A percentile compares a stretch with the other conserved stretches of the same genome.
These are phyloP conservation scores for Ceratosolen fusciceps DNA, from an alignment of 1,140 invertebrate genomes.

Conservation along the genomic window DNA sequence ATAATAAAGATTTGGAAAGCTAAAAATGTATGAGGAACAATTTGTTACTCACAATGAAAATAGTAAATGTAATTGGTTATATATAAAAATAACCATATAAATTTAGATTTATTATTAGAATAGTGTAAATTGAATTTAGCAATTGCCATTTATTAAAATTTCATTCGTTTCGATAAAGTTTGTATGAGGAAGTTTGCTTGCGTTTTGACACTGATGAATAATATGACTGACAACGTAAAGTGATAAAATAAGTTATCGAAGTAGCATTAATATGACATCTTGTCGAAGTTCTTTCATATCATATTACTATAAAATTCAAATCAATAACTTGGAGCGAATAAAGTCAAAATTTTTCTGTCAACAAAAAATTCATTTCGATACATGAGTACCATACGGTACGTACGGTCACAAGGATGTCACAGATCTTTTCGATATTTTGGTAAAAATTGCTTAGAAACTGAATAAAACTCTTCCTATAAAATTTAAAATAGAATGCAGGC, in stretches of 20 bases:
- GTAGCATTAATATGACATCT: slow-evolving; percentile 21
- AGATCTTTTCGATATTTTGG: too few species aligned
- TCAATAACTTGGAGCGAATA: slow-evolving; percentile 1
- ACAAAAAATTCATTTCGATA: slow-evolving; percentile 25
- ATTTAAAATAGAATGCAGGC: slow-evolving; percentile 14
- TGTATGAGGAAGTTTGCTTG: background rate
- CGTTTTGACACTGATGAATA: background rate
- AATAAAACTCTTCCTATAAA: background rate
- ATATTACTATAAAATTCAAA: slow-evolving; percentile 30
- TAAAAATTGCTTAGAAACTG: too few species aligned
- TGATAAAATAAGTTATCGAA: slow-evolving; percentile 1
- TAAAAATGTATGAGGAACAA: too few species aligned
- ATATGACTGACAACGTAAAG: background rate
- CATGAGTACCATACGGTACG: too few species aligned
- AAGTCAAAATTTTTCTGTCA: slow-evolving; percentile 12
- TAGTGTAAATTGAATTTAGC: slow-evolving; percentile 2
- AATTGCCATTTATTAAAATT: background rate
- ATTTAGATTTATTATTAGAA: too few species aligned
- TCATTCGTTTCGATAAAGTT: background rate
- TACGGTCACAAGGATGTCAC: too few species aligned
- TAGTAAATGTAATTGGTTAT: too few species aligned
- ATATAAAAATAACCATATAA: too few species aligned
- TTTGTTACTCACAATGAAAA: too few species aligned
- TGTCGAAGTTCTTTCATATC: slow-evolving; percentile 23
- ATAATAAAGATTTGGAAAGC: too few species aligned